Evolutionary conservation across 2,797 vertebrate genomes (phyloP).

Genomic region (Rhabdomys pumilio): DNA sequence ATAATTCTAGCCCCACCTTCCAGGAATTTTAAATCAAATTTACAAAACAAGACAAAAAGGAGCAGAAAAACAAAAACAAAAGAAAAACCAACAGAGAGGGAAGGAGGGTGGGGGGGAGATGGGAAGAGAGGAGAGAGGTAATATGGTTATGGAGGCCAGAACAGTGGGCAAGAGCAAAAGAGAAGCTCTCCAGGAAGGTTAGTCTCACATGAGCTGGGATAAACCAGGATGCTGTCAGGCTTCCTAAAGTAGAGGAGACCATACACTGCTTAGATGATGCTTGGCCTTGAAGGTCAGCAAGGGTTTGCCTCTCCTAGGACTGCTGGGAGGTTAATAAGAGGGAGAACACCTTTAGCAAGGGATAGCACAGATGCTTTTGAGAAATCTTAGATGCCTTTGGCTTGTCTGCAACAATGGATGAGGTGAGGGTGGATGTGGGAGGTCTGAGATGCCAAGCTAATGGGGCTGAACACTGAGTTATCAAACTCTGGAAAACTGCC

Average conservation of each 20-base stretch:
- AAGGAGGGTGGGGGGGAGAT: not conserved
- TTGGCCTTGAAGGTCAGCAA: not conserved
- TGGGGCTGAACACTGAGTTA: constrained; percentile 33
- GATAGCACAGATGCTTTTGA: not conserved
- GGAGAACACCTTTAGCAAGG: not conserved
- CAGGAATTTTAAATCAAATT: constrained; percentile 40
- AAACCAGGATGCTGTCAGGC: not conserved
- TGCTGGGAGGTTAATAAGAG: not conserved
- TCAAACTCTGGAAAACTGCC: constrained; percentile 49
- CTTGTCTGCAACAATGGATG: not conserved
- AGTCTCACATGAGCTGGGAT: not conserved
- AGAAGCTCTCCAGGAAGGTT: not conserved
- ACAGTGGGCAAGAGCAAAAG: not conserved
- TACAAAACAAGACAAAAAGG: constrained; percentile 66
- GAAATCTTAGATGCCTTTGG: not conserved
- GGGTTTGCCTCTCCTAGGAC: not conserved
- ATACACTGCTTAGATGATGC: not conserved
- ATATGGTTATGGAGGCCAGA: not conserved
- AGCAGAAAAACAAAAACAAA: constrained; percentile 34
- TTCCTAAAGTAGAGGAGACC: not conserved
- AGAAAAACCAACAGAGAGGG: not conserved
- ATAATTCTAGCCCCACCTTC: constrained; percentile 29
- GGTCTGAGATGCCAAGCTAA: constrained; percentile 39
- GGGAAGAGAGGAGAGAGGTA: too few relatives aligned
- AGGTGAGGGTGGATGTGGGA: not conserved